phyloP scores from a whole-genome alignment of 2,797 vertebrate genomes.

The Gymnothorax javanicus region DNA sequence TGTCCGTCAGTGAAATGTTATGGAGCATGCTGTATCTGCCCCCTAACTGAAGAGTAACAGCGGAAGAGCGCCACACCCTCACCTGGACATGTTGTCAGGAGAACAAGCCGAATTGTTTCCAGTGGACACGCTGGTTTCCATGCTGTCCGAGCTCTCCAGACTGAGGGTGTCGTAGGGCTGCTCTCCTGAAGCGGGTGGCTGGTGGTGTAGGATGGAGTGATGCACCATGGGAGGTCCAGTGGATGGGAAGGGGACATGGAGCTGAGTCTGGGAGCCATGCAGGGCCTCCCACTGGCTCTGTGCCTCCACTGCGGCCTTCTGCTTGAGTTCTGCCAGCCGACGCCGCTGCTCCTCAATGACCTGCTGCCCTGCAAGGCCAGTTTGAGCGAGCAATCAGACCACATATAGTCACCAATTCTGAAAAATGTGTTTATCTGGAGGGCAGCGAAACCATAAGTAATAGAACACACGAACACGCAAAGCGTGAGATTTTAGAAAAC shows the following conservation, averaged over 20 bases:
- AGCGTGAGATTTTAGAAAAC: no score
- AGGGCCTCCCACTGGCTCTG: slow-evolving; percentile 96
- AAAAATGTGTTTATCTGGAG: neutral
- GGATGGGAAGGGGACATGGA: slow-evolving; percentile 48
- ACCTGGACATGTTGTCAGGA: slow-evolving; percentile 91
- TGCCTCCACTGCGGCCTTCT: slow-evolving; percentile 85
- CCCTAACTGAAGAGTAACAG: neutral
- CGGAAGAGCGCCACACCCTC: neutral
- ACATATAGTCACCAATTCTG: neutral
- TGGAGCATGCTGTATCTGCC: neutral
- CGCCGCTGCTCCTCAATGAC: slow-evolving; percentile 93
- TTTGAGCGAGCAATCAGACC: neutral
- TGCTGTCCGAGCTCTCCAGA: slow-evolving; percentile 95
- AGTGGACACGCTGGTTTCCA: slow-evolving; percentile 93
- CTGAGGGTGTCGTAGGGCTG: slow-evolving; percentile 92
- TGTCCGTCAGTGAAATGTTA: no score
- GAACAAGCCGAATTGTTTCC: slow-evolving; percentile 92
- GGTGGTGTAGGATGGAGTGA: slow-evolving; percentile 93
- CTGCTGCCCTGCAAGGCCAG: slow-evolving; percentile 81
- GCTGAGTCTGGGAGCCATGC: slow-evolving; percentile 74
- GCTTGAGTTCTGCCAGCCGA: slow-evolving; percentile 90
- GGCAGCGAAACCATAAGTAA: neutral
- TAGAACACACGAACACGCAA: neutral
- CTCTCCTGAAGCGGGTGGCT: slow-evolving; percentile 67
- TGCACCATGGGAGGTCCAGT: slow-evolving; percentile 74